phyloP scores from a whole-genome alignment of 2,113 vertebrate species.

The Hepsetus odoe region DNA sequence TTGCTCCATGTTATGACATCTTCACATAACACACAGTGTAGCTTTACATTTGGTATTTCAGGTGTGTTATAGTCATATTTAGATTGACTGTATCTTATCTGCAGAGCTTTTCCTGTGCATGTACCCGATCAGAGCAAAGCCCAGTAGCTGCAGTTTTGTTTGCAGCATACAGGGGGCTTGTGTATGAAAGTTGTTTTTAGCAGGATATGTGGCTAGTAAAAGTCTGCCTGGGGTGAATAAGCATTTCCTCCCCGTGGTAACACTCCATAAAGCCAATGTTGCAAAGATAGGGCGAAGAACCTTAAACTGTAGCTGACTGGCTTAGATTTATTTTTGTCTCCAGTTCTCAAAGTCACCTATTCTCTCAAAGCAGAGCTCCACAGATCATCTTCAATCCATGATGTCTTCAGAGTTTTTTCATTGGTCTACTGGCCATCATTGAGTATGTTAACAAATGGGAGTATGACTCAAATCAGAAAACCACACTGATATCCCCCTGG shows the following conservation, averaged over 20 bases:
- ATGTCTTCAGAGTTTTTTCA: not conserved
- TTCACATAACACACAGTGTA: not conserved
- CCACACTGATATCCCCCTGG: too few relatives aligned
- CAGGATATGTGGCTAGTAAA: conserved; percentile 29
- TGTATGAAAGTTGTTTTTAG: conserved; percentile 13
- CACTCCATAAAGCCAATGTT: conserved; percentile 41
- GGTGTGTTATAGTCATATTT: not conserved
- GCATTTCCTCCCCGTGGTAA: conserved; percentile 45
- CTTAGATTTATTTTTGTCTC: not conserved
- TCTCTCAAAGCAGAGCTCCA: not conserved
- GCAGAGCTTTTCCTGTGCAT: too few relatives aligned
- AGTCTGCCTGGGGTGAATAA: conserved; percentile 27
- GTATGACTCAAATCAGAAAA: too few relatives aligned
- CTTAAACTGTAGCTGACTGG: not conserved
- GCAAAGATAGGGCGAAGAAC: conserved; percentile 15
- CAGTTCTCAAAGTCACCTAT: not conserved
- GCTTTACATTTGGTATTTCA: not conserved
- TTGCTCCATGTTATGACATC: not conserved
- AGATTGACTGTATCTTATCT: too few relatives aligned
- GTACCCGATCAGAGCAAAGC: not conserved
- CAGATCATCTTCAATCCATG: not conserved
- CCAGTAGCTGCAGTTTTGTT: not conserved
- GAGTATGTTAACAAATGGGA: too few relatives aligned
- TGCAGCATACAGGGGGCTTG: conserved; percentile 6
- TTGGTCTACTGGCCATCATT: too few relatives aligned